These are phyloP conservation scores for Pelosia muscerda DNA, from an alignment of 2,888 invertebrate genomes.

Conservation along the genomic window DNA sequence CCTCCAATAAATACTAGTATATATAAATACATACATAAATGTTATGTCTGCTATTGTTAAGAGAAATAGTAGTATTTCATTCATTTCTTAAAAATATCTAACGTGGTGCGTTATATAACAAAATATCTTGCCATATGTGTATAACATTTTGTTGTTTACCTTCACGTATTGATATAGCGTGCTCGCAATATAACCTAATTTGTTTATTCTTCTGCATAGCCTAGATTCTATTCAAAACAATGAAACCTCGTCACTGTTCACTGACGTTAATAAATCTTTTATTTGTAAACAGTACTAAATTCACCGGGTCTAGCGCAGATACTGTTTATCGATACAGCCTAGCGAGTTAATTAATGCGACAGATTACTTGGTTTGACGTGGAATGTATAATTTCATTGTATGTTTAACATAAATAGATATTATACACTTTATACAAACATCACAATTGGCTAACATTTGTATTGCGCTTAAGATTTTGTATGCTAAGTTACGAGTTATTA, in stretches of 20 bases:
- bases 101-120: not conserved
- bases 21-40: too few species aligned
- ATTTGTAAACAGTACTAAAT: constrained; percentile 33
- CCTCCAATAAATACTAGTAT: too few species aligned
- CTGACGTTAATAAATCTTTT: constrained; percentile 26
- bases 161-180: not conserved
- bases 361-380: not conserved
- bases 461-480: not conserved
- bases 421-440: not conserved
- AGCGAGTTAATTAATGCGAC: not conserved
- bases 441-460: not conserved
- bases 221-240: constrained; percentile 10
- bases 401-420: not conserved
- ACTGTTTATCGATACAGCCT: not conserved
- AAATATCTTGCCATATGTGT: not conserved
- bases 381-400: not conserved
- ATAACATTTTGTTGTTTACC: not conserved
- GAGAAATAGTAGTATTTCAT: too few species aligned
- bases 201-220: not conserved
- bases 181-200: not conserved
- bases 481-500: not conserved
- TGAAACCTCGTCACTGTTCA: constrained; percentile 8
- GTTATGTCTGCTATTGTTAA: too few species aligned
- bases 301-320: constrained; percentile 28
- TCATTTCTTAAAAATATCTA: too few species aligned